A percentile compares a stretch with the other conserved stretches of the same genome.
These are phyloP conservation scores for Metopia argyrocephala DNA, from an alignment of 2,888 invertebrate genomes.

Conservation along the genomic window DNA sequence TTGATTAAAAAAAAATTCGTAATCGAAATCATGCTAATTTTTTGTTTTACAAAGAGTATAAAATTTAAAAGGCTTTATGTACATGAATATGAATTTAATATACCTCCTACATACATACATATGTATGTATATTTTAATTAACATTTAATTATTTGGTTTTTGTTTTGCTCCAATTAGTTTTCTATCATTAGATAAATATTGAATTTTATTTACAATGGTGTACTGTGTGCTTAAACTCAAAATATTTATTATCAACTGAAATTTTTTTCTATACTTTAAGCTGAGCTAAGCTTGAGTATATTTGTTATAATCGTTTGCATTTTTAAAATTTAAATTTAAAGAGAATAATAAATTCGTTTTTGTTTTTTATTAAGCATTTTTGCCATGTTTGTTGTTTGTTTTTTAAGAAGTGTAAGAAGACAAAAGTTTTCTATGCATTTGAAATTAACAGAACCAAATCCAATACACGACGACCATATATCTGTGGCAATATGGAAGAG, in stretches of 20 bases:
- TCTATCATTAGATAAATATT: not conserved
- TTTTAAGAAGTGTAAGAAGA: no score
- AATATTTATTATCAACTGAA: conserved; percentile 59
- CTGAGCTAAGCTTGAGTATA: not conserved
- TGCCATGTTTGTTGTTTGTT: conserved; percentile 37
- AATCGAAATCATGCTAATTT: no score
- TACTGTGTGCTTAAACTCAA: conserved; percentile 47
- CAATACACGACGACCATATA: no score
- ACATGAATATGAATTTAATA: no score
- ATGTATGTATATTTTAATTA: conserved; percentile 40
- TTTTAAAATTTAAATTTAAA: conserved; percentile 13
- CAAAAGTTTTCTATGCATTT: conserved; percentile 24
- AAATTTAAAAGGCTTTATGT: no score
- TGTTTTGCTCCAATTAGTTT: not conserved
- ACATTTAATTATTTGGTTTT: not conserved
- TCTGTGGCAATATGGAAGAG: no score
- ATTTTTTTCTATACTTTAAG: not conserved
- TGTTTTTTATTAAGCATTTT: conserved; percentile 51
- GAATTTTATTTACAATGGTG: not conserved
- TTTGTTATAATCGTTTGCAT: not conserved
- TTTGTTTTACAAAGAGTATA: no score
- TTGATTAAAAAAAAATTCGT: no score
- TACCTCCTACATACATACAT: not conserved
- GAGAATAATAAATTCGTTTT: conserved; percentile 21
- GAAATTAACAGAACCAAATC: conserved; percentile 58